A percentile compares a stretch with the other conserved stretches of the same genome.
Evolutionary conservation across 2,888 invertebrate species (phyloP).

Genomic region (Drosophila greeni): DNA sequence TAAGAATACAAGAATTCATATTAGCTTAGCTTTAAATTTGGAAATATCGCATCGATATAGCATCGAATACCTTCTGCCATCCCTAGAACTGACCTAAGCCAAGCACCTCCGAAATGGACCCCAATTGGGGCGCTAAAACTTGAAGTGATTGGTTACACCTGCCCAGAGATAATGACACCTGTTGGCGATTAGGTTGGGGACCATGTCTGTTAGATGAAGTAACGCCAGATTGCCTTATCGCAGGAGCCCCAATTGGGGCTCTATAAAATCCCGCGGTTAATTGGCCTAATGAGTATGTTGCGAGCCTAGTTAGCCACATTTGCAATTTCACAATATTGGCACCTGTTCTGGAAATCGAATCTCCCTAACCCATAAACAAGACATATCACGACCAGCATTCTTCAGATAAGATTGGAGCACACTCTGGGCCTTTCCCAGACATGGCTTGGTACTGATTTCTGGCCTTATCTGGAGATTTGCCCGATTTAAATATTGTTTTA

Average conservation of each 20-base stretch:
- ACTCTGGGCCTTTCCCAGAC: not conserved
- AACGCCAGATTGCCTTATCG: not conserved
- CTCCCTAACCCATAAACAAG: not conserved
- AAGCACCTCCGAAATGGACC: not conserved
- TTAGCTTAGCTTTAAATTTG: no score
- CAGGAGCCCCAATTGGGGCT: not conserved
- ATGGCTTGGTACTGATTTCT: constrained; percentile 1
- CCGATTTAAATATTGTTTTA: not conserved
- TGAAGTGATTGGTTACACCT: not conserved
- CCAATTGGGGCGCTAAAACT: not conserved
- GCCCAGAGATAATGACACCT: not conserved
- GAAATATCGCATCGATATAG: not conserved
- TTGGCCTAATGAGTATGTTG: not conserved
- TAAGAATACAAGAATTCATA: no score
- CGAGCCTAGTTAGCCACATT: not conserved
- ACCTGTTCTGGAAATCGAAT: not conserved
- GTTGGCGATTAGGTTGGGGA: not conserved
- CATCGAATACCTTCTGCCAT: not conserved
- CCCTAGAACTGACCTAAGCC: constrained; percentile 11
- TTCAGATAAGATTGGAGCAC: constrained; percentile 15
- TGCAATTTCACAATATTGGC: constrained; percentile 15
- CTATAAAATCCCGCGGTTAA: not conserved
- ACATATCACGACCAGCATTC: constrained; percentile 1
- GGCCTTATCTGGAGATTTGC: not conserved
- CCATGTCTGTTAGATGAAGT: not conserved